Conservation (phyloP, 2,113 vertebrate genomes). For the rat (Rattus norvegicus) region DNA sequence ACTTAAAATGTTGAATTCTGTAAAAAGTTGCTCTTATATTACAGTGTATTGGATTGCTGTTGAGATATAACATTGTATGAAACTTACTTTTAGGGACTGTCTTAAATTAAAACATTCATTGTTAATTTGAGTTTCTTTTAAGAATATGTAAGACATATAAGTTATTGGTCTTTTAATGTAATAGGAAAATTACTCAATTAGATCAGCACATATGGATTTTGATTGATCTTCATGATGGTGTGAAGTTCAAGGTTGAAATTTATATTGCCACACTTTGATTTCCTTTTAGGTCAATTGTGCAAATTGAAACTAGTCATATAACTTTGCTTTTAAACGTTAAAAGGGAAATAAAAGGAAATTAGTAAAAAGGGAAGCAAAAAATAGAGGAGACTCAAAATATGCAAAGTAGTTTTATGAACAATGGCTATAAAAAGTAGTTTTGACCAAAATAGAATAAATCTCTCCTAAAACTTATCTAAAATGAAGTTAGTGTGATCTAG, state of each 20-base stretch:
- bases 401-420: not conserved
- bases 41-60: not conserved
- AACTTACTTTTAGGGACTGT: not conserved
- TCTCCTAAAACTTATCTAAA: not conserved
- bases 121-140: not conserved
- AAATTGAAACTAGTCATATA: not conserved
- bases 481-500: not conserved
- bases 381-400: not conserved
- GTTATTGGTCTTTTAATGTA: constrained; percentile 83
- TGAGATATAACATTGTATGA: not conserved
- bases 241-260: constrained; percentile 87
- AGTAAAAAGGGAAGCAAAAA: too few relatives aligned
- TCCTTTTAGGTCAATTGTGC: not conserved
- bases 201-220: constrained; percentile 84
- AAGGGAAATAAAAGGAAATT: not conserved
- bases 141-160: not conserved
- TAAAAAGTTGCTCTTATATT: not conserved
- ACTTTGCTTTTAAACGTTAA: not conserved
- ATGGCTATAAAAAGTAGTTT: not conserved
- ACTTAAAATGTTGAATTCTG: not conserved
- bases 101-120: not conserved
- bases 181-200: constrained; percentile 82
- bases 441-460: not conserved
- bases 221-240: constrained; percentile 87
- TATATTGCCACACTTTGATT: constrained; percentile 32